Evolutionary conservation across 2,797 vertebrate species (phyloP).

Genomic region (Schizothorax lantsangensis): DNA sequence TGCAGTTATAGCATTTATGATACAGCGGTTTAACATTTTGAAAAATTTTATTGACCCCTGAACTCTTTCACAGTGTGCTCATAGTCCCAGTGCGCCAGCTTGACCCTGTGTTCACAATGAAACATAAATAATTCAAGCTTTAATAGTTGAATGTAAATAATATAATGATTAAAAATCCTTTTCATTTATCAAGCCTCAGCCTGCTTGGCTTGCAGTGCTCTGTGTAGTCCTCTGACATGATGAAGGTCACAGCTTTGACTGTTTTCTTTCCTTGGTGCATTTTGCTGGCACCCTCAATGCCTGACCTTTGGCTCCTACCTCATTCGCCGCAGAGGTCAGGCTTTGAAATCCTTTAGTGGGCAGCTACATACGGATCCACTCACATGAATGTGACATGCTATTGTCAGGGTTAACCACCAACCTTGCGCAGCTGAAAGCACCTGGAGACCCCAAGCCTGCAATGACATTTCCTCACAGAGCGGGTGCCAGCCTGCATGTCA

Average conservation of each 20-base stretch:
- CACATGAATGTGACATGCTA: conserved; percentile 49
- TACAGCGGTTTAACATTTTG: background rate
- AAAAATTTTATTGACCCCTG: background rate
- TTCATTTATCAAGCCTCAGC: conserved; percentile 2
- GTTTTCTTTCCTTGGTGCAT: conserved; percentile 33
- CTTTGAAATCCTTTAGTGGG: conserved; percentile 55
- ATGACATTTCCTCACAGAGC: conserved; percentile 75
- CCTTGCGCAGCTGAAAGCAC: conserved; percentile 62
- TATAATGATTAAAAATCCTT: background rate
- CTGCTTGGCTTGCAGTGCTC: background rate
- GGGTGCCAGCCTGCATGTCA: conserved; percentile 71
- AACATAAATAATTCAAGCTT: conserved; percentile 25
- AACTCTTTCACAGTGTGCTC: background rate
- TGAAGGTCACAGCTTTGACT: conserved; percentile 43
- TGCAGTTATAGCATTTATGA: conserved; percentile 6
- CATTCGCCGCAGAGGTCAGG: conserved; percentile 42
- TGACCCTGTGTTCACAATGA: background rate
- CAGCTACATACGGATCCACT: conserved; percentile 64
- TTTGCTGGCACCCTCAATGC: conserved; percentile 41
- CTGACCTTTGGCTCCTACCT: conserved; percentile 48
- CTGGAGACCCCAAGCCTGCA: conserved; percentile 54
- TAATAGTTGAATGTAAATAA: conserved; percentile 13
- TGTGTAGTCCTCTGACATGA: conserved; percentile 18
- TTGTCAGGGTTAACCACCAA: conserved; percentile 69
- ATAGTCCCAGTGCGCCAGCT: background rate